Evolutionary conservation across 2,797 vertebrate genomes (phyloP), one percentile per base, ranked within the genome.

Genomic region (Chaetophractus vellerosus): DNA sequence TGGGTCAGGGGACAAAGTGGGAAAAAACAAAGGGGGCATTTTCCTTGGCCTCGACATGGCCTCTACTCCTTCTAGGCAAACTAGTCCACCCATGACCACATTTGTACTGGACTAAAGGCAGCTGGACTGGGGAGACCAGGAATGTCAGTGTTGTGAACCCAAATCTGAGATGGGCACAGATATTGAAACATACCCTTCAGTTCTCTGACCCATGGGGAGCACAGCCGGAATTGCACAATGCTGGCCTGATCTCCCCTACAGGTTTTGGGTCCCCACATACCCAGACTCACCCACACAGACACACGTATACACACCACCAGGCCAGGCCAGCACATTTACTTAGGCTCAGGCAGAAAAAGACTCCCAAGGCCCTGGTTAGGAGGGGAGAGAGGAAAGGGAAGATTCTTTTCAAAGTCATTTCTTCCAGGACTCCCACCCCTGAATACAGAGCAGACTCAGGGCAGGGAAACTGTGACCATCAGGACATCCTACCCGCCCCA

Each of bases 61-160:
- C 55, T 63, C 88, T 64, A 80, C 6, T 93, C 76, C 88, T 76
- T 88, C 76, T 18, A 55, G 64, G 85, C 81, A 94, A 76, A 93
- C 55, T 52, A 87, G 69, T 68, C 91, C 61, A 59, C 41, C 66
- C n/a, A 50, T 9, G 33, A 50, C 45, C 87, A 93, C 50, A n/a
- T 50, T 68, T 18, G 26, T 26, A 83, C 52, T 33, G 11, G 24
- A 63, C 68, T 64, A 90, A 75, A 89, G 86, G 66, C 61, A 89
- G 69, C 38, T 55, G 19, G 55, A 52, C 6, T n/a, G 68, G 66
- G 68, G 41, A 87, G 16, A 31, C 59, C 63, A 72, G 52, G 38
- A 88, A 90, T 31, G 64, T 21, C 28, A n/a, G 68, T 28, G 36
- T 14, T 86, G 66, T 79, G 55, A 68, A 33, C 52, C 52, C 38